A percentile compares a stretch with the other conserved stretches of the same genome.
phyloP scores from a whole-genome alignment of 2,113 vertebrate genomes.

The Siniperca chuatsi region DNA sequence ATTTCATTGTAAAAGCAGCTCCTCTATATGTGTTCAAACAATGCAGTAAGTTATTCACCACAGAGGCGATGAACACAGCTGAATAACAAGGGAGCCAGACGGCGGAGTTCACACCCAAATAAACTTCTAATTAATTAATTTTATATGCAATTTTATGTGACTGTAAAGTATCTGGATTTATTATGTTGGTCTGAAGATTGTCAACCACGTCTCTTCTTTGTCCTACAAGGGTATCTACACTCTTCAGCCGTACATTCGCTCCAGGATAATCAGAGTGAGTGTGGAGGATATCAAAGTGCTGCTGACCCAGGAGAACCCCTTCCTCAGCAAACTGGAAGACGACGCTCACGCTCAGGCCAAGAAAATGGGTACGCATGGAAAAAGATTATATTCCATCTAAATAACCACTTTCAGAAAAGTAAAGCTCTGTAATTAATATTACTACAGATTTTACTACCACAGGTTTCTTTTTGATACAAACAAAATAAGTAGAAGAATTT shows the following conservation, averaged over 20 bases:
- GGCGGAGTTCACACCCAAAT: conserved; percentile 19
- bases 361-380: conserved; percentile 86
- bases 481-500: neutral
- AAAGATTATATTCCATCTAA: neutral
- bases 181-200: neutral
- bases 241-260: conserved; percentile 94
- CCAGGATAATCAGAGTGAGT: conserved; percentile 90
- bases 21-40: neutral
- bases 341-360: conserved; percentile 91
- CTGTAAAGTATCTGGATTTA: conserved; percentile 1
- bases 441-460: neutral
- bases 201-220: neutral
- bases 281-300: conserved; percentile 95
- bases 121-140: conserved; percentile 16
- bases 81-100: conserved; percentile 22
- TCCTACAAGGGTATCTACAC: conserved; percentile 93
- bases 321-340: conserved; percentile 91
- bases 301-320: conserved; percentile 98
- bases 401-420: neutral
- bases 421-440: neutral
- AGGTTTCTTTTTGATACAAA: neutral
- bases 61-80: neutral
- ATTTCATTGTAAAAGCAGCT: neutral
- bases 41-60: neutral
- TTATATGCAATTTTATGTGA: neutral